Conservation (phyloP, 35 echinoderm and acorn worm species). For the Lytechinus pictus region DNA sequence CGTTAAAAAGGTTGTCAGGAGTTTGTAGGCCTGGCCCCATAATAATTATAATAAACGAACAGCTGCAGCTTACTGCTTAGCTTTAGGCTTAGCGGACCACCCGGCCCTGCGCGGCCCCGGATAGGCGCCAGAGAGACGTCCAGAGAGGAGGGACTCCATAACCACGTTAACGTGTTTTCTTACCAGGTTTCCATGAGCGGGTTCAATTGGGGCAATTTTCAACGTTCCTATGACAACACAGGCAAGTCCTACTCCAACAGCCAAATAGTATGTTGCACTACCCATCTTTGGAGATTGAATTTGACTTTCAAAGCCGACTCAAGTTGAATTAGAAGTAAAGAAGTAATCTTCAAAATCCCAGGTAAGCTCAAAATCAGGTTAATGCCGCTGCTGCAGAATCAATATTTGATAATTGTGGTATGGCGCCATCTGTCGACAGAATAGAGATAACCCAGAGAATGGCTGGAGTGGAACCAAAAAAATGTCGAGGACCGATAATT, state of each 20-base stretch:
- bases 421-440: neutral
- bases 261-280: slow-evolving; percentile 3
- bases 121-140: no score
- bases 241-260: neutral
- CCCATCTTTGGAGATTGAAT: neutral
- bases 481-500: no score
- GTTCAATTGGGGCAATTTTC: slow-evolving; percentile 9
- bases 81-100: no score
- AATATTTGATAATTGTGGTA: neutral
- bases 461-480: no score
- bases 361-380: neutral
- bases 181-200: neutral
- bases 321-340: neutral
- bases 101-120: no score
- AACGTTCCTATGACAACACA: neutral
- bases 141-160: neutral
- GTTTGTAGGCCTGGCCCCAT: no score
- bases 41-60: no score
- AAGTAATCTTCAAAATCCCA: neutral
- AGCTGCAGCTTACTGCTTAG: no score
- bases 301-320: neutral
- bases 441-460: neutral
- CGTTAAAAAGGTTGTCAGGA: no score
- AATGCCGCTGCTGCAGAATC: neutral
- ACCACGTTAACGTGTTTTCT: neutral